Evolutionary conservation across 2,888 invertebrate species (phyloP).

Genomic region (Schizaphis graminum): DNA sequence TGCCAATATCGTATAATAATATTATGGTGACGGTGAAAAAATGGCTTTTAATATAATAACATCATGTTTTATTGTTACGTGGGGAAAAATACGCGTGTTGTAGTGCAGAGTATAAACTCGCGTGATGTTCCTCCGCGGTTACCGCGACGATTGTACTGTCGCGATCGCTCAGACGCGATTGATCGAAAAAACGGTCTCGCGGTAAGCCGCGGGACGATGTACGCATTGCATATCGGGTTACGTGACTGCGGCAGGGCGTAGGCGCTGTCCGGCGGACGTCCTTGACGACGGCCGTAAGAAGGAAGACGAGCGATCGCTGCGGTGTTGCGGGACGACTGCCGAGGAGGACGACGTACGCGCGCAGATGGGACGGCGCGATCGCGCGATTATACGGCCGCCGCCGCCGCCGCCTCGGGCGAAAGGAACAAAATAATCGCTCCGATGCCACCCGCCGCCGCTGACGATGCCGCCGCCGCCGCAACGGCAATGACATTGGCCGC

Average conservation of each 20-base stretch:
- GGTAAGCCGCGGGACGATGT: not conserved
- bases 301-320: slow-evolving; percentile 7
- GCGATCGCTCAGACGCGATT: not conserved
- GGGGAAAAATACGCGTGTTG: not conserved
- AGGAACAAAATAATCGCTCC: slow-evolving; percentile 26
- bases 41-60: not conserved
- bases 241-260: slow-evolving; percentile 20
- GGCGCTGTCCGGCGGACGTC: not conserved
- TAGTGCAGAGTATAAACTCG: not conserved
- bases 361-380: slow-evolving; percentile 15
- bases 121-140: not conserved
- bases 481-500: slow-evolving; percentile 66
- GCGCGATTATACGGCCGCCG: not conserved
- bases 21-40: not conserved
- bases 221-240: not conserved
- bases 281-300: slow-evolving; percentile 6
- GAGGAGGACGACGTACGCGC: not conserved
- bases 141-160: not conserved
- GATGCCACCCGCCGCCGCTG: slow-evolving; percentile 23
- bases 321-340: slow-evolving; percentile 23
- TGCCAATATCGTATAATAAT: not conserved
- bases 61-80: not conserved
- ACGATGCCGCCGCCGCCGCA: slow-evolving; percentile 55
- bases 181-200: not conserved
- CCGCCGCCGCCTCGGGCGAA: slow-evolving; percentile 6